A percentile compares a stretch with the other conserved stretches of the same genome.
Conservation (phyloP, 2,797 vertebrate genomes). For the Anolis apletophallus region DNA sequence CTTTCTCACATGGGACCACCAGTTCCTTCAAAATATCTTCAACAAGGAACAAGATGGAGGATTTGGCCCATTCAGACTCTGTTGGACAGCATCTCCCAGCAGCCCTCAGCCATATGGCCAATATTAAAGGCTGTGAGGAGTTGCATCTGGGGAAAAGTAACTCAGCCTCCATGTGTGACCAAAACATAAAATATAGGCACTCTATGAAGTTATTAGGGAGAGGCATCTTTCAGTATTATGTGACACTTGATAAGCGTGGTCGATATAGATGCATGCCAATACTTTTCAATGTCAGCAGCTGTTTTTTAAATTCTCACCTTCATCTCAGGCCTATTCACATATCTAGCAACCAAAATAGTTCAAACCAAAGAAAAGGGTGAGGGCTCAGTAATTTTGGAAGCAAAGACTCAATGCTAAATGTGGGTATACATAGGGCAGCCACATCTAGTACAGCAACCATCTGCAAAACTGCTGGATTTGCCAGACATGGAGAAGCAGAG, state of each 20-base stretch:
- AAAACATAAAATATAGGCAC: background rate
- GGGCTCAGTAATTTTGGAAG: background rate
- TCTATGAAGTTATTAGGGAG: background rate
- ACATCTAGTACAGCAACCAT: too few relatives aligned
- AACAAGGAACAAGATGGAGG: background rate
- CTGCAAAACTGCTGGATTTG: background rate
- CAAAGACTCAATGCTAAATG: background rate
- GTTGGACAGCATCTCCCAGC: too few relatives aligned
- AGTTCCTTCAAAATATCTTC: background rate
- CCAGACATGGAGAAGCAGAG: background rate
- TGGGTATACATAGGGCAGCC: background rate
- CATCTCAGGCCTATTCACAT: background rate
- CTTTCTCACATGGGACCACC: background rate
- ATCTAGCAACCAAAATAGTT: background rate
- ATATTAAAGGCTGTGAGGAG: too few relatives aligned
- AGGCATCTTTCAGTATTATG: too few relatives aligned
- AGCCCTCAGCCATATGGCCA: too few relatives aligned
- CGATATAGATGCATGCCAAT: background rate
- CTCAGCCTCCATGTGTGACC: background rate
- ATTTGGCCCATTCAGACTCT: too few relatives aligned
- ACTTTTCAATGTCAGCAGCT: background rate
- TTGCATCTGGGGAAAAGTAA: too few relatives aligned
- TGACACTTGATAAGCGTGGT: background rate
- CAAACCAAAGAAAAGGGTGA: background rate
- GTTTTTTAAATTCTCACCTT: background rate